Evolutionary conservation across 64 coral and sea anemone species (phyloP).

Genomic region (Dendronephthya gigantea): DNA sequence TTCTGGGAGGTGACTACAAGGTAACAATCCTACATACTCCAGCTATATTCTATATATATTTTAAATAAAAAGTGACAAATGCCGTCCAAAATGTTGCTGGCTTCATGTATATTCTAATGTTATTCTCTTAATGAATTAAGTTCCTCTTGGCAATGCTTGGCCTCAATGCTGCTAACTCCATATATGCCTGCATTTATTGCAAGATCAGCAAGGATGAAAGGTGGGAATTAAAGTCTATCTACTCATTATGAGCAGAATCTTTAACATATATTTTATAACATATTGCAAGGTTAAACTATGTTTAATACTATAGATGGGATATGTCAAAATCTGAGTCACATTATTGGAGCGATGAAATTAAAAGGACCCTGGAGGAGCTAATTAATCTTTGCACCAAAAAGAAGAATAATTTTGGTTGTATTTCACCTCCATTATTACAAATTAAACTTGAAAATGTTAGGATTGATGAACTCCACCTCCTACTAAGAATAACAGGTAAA

Average conservation of each 20-base stretch:
- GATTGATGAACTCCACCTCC: conserved; percentile 32
- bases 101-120: not conserved
- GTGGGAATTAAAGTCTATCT: not conserved
- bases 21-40: not conserved
- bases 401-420: conserved; percentile 19
- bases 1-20: conserved; percentile 17
- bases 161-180: not conserved
- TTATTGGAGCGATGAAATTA: conserved; percentile 15
- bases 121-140: not conserved
- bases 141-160: not conserved
- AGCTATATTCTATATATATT: not conserved
- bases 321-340: conserved; percentile 19
- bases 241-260: not conserved
- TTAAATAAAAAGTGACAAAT: not conserved
- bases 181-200: conserved; percentile 12
- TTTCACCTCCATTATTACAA: not conserved
- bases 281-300: not conserved
- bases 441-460: conserved; percentile 31
- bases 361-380: conserved; percentile 9
- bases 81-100: not conserved
- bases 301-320: conserved; percentile 26
- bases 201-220: not conserved
- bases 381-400: not conserved
- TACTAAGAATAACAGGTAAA: conserved; percentile 29
- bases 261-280: not conserved